Conservation (phyloP, 2,113 vertebrate genomes). For the Chionis minor region DNA sequence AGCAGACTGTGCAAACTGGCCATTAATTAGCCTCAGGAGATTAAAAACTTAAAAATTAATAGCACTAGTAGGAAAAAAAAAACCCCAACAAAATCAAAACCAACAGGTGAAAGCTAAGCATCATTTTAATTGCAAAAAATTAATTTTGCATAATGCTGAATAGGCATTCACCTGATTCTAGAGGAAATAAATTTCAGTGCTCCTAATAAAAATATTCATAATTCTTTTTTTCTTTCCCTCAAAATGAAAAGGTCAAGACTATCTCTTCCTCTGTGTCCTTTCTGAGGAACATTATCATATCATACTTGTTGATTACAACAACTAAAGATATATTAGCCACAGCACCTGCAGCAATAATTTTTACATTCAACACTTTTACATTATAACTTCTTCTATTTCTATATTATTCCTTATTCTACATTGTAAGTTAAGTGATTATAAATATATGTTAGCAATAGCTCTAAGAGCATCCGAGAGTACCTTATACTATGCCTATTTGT, state of each 20-base stretch:
- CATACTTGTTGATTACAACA: constrained; percentile 44
- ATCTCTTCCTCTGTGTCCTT: constrained; percentile 28
- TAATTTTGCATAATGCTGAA: neutral
- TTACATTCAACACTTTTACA: neutral
- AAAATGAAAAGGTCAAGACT: constrained; percentile 44
- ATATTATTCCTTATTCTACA: neutral
- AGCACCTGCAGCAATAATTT: constrained; percentile 34
- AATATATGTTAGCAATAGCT: constrained; percentile 42
- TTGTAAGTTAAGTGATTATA: constrained; percentile 11
- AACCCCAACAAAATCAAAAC: neutral
- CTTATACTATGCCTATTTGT: neutral
- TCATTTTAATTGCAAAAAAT: neutral
- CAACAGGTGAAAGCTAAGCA: neutral
- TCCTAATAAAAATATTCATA: constrained; percentile 37
- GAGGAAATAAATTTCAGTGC: neutral
- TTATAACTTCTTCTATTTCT: neutral
- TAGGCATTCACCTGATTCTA: neutral
- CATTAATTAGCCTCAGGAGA: neutral
- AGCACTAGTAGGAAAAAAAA: neutral
- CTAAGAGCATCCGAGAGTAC: neutral
- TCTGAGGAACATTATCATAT: constrained; percentile 49
- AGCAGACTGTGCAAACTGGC: neutral
- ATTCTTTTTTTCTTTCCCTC: constrained; percentile 42
- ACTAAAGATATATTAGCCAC: constrained; percentile 14
- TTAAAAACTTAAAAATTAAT: neutral